phyloP scores from a whole-genome alignment of 2,113 vertebrate species.

The Poeciliopsis occidentalis region DNA sequence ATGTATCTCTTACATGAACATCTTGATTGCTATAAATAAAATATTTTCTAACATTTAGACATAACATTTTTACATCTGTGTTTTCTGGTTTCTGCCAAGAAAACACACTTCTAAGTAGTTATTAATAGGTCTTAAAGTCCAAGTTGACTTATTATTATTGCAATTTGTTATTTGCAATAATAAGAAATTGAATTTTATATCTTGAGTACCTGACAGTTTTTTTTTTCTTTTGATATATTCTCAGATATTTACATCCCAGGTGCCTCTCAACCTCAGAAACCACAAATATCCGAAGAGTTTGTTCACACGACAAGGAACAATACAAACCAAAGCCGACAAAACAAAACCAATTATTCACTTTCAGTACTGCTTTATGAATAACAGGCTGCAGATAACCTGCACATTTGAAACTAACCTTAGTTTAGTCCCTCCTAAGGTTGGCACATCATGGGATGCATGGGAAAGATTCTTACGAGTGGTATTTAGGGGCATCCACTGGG shows the following conservation, averaged over 20 bases:
- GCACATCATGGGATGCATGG: neutral
- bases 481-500: neutral
- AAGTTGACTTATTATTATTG: too few species aligned
- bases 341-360: conserved; percentile 15
- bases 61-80: too few species aligned
- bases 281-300: conserved; percentile 22
- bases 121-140: too few species aligned
- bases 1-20: neutral
- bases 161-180: neutral
- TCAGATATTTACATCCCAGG: conserved; percentile 15
- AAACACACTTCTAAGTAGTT: too few species aligned
- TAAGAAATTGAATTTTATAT: neutral
- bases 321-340: neutral
- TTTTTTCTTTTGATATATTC: neutral
- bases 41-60: too few species aligned
- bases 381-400: neutral
- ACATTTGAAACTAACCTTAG: neutral
- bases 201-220: neutral
- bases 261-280: conserved; percentile 23
- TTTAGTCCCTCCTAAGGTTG: neutral
- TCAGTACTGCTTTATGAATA: conserved; percentile 13
- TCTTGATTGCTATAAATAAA: neutral
- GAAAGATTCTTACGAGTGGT: neutral
- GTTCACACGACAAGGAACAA: neutral
- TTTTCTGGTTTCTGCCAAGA: neutral